Percentiles rank a stretch among this genome's conserved stretches.
phyloP scores from a whole-genome alignment of 1,140 invertebrate genomes.

The Eubasilissa regina region DNA sequence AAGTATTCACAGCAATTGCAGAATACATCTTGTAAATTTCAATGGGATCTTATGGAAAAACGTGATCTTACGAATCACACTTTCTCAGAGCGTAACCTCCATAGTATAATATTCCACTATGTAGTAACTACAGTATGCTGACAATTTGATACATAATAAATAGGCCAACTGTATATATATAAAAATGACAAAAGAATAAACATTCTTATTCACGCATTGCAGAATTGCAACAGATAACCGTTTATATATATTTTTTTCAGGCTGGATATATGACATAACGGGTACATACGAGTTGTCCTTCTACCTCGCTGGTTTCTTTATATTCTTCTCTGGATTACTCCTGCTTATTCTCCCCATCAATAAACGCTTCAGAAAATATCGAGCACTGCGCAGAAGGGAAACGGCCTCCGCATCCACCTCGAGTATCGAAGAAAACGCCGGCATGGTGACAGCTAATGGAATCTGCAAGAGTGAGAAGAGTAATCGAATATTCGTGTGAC shows the following conservation, averaged over 20 bases:
- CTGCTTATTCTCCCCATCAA: conserved; percentile 78
- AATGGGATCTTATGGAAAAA: no score
- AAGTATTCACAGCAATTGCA: no score
- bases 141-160: no score
- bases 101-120: no score
- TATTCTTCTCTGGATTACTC: conserved; percentile 86
- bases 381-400: conserved; percentile 40
- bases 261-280: conserved; percentile 86
- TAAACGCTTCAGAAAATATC: conserved; percentile 65
- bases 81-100: no score
- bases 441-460: conserved; percentile 48
- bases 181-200: not conserved
- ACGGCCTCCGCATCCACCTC: conserved; percentile 45
- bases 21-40: no score
- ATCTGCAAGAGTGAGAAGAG: conserved; percentile 51
- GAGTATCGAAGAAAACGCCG: conserved; percentile 46
- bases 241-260: conserved; percentile 72
- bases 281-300: conserved; percentile 88
- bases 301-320: conserved; percentile 89
- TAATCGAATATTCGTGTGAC: conserved; percentile 56
- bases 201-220: not conserved
- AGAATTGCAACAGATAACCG: not conserved
- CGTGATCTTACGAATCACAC: no score
- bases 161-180: no score
- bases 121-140: no score